phyloP scores from a whole-genome alignment of 2,113 vertebrate genomes.

The Corythornis cristatus region DNA sequence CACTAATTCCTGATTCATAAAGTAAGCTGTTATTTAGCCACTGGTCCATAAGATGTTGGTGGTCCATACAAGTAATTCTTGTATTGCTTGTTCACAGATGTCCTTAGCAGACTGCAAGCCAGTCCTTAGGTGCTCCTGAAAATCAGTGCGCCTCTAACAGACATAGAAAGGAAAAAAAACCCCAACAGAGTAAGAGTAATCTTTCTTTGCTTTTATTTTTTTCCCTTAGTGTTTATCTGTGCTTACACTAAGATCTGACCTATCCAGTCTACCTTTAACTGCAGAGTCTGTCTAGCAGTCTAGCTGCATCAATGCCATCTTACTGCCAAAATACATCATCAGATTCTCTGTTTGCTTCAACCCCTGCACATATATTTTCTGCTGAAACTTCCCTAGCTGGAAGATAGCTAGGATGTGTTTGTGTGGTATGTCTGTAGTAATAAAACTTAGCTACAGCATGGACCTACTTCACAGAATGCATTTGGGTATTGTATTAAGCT shows the following conservation, averaged over 20 bases:
- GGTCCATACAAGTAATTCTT: not conserved
- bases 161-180: not conserved
- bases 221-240: not conserved
- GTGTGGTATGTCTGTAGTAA: not conserved
- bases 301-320: not conserved
- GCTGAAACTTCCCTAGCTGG: not conserved
- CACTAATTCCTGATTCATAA: not conserved
- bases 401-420: not conserved
- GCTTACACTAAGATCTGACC: not conserved
- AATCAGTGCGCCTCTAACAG: not conserved
- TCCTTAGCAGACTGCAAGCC: not conserved
- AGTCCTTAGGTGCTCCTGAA: not conserved
- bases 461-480: conserved; percentile 2
- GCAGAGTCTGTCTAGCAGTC: not conserved
- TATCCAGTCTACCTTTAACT: not conserved
- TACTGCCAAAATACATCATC: not conserved
- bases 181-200: not conserved
- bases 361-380: not conserved
- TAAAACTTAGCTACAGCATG: not conserved
- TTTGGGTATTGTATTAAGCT: conserved; percentile 26
- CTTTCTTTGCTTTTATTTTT: not conserved
- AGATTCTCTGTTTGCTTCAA: not conserved
- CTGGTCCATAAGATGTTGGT: not conserved
- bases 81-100: not conserved
- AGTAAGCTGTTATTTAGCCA: not conserved